Base-by-base conservation (phyloP, 2,797 vertebrate species). In the Peromyscus eremicus region DNA sequence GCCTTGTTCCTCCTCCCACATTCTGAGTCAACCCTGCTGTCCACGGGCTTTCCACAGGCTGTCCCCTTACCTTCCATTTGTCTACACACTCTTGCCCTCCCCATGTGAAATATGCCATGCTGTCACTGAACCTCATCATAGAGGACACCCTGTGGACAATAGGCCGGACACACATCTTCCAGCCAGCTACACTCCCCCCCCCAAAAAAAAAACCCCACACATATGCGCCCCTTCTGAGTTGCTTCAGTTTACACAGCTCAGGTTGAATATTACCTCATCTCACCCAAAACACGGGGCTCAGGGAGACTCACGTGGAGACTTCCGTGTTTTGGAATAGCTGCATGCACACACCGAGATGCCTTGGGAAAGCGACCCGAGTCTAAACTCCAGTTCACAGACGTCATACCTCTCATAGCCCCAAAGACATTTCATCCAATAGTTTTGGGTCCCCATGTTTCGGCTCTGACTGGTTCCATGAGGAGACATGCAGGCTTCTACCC, bases 301-400 rank as follows among this genome's bases (percentile, higher is more conserved):
- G 4, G 43, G 27, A 64, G 27, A 16, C 17, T 62, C 40, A 40
- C 4, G 9, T 40, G 5, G 14, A 37, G 52, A 1, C 32, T 76
- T 68, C 21, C 16, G 17, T 55, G 37, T 71, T 52, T 52, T 68
- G 49, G 32, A 80, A 60, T 19, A 25, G 11, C 19, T 52, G 40
- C 9, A n/a, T 1, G 5, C 52, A 5, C 37, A 43, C 25, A 27
- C 1, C 0, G 5, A 62, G 77, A 13, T 62, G 5, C 2, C 12
- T 34, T 49, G 13, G 19, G 29, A 19, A 62, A 7, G 21, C 2
- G 2, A 25, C 17, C 68, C 19, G 49, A 49, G n/a, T 40, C 70
- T n/a, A 37, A 64, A 14, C 27, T 40, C 43, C 10, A 6, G 4
- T 5, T 62, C n/a, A 4, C 34, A n/a, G 23, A 2, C 0, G 3